A percentile compares a stretch with the other conserved stretches of the same genome.
Evolutionary conservation across 2,113 vertebrate genomes (phyloP).

Genomic region (Danio rerio): DNA sequence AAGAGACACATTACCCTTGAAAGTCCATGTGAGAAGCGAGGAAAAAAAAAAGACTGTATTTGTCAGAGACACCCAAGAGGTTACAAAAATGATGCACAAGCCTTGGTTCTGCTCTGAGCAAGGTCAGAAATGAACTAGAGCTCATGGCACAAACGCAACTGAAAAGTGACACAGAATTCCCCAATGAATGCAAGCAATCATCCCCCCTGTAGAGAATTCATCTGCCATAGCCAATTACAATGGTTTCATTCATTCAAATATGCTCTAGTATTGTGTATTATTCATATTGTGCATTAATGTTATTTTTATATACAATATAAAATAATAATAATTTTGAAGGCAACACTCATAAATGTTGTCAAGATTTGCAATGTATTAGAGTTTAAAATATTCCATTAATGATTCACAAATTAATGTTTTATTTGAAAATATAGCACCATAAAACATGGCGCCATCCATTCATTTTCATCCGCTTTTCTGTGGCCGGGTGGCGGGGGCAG

Average conservation of each 20-base stretch:
- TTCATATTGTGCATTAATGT: neutral
- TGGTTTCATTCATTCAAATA: neutral
- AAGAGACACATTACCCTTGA: neutral
- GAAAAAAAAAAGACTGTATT: neutral
- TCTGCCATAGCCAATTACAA: neutral
- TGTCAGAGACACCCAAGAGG: neutral
- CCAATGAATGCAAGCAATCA: neutral
- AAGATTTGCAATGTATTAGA: too few species aligned
- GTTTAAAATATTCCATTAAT: too few species aligned
- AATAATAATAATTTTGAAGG: too few species aligned
- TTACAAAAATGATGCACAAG: neutral
- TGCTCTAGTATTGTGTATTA: too few species aligned
- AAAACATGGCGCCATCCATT: too few species aligned
- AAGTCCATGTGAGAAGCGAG: conserved; percentile 15
- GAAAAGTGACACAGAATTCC: neutral
- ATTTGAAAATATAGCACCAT: too few species aligned
- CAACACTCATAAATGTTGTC: too few species aligned
- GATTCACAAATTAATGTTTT: too few species aligned
- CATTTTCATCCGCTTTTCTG: too few species aligned
- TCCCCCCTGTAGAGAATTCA: neutral
- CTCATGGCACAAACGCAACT: neutral
- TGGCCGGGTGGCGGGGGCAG: too few species aligned
- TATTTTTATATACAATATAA: neutral
- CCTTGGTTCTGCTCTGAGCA: neutral
- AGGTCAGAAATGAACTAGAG: neutral